Base-by-base conservation (phyloP, 2,113 vertebrate species). In the Todiramphus saurophagus region DNA sequence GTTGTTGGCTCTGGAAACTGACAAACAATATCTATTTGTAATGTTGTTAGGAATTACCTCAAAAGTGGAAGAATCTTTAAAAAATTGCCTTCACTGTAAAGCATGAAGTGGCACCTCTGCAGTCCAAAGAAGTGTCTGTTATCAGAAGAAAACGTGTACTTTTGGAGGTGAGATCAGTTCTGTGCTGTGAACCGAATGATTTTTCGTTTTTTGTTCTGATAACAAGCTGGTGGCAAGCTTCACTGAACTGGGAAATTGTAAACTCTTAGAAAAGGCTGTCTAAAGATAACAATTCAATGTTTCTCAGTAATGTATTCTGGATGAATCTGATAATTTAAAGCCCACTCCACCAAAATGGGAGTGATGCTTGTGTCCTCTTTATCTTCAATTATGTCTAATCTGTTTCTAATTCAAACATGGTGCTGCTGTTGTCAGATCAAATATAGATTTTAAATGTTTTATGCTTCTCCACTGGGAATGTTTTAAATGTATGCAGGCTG, bases 201-300 rank as follows among this genome's bases (percentile, higher is more conserved):
- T 98, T 99, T 98, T 98, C 98, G 33, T 93, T 98, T 98, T 98
- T 99, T 99, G 99, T 99, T 99, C 99, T 98, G 98, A 99, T 99
- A 99, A 99, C 99, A 99, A 99, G 98, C 99, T 98, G 98, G 97
- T 98, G 98, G 98, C 98, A 99, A 98, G 99, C 99, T 99, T 99
- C 99, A 99, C 95, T 99, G 99, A 99, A 98, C 99, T 99, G 99
- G 99, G 99, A 99, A 99, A 99, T 99, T 99, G 99, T 99, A 99
- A 99, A 99, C 99, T 99, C 99, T 98, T 98, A 98, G 98, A 98
- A 99, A 99, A 99, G 98, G 98, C 98, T 99, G 98, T 97, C 98
- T 98, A 98, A 98, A 99, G 99, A 99, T 99, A 99, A 99, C 99
- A 98, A 98, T 99, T 99, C 98, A 98, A 97, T 99, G 99, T 99